These are phyloP conservation scores for Prionailurus bengalensis DNA, from an alignment of 2,113 vertebrate species.

Conservation along the genomic window DNA sequence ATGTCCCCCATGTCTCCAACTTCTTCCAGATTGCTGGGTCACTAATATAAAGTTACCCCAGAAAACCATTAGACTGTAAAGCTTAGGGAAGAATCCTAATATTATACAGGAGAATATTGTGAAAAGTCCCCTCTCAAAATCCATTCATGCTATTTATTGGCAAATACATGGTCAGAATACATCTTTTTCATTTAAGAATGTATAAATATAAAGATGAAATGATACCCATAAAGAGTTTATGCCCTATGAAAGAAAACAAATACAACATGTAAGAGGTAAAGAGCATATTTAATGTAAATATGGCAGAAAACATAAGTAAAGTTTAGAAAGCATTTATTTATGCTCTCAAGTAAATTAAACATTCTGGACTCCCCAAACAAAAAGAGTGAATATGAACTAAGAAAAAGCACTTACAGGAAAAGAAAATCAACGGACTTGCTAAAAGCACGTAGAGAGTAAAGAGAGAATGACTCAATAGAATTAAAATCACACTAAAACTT, in stretches of 20 bases:
- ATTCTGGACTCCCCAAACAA: background rate
- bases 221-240: conserved; percentile 1
- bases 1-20: background rate
- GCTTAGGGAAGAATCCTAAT: background rate
- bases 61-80: background rate
- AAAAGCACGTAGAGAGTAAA: background rate
- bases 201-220: conserved; percentile 49
- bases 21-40: conserved; percentile 21
- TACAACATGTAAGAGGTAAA: background rate
- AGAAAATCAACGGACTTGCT: conserved; percentile 2
- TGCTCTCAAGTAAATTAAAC: conserved; percentile 1
- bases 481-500: conserved; percentile 37
- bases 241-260: conserved; percentile 1
- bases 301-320: background rate
- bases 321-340: conserved; percentile 47
- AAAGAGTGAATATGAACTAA: background rate
- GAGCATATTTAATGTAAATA: background rate
- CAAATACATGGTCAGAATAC: conserved; percentile 27
- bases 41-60: conserved; percentile 19
- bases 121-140: background rate
- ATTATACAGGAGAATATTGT: background rate
- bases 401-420: background rate
- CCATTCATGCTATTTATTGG: background rate
- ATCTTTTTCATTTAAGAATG: conserved; percentile 39
- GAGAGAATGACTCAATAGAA: background rate